Conservation (phyloP, 2,797 vertebrate species). For the Microctenopoma lineatum region DNA sequence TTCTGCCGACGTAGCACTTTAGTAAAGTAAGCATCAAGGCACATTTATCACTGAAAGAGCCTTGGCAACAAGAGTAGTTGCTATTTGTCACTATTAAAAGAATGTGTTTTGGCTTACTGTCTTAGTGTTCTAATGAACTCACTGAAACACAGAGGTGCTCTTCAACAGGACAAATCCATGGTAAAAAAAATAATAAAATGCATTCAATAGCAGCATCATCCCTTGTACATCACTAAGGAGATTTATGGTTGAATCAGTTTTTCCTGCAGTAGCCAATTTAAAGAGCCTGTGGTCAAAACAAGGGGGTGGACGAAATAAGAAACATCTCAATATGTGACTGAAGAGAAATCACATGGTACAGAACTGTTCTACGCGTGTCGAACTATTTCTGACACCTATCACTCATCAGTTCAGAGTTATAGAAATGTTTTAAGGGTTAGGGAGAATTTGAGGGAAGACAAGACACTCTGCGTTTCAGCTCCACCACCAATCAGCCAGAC, state of each 20-base stretch:
- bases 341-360: background rate
- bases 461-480: slow-evolving; percentile 7
- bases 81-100: slow-evolving; percentile 75
- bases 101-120: slow-evolving; percentile 56
- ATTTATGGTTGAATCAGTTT: slow-evolving; percentile 7
- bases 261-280: background rate
- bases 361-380: background rate
- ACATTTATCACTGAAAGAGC: slow-evolving; percentile 72
- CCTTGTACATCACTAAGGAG: slow-evolving; percentile 2
- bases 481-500: slow-evolving; percentile 14
- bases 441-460: background rate
- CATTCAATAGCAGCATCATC: slow-evolving; percentile 16
- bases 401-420: background rate
- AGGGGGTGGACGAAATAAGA: background rate
- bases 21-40: slow-evolving; percentile 49
- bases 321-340: background rate
- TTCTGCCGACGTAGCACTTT: slow-evolving; percentile 64
- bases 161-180: slow-evolving; percentile 24
- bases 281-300: background rate
- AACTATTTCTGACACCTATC: background rate
- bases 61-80: slow-evolving; percentile 48
- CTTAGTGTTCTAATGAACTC: slow-evolving; percentile 54
- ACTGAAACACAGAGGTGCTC: slow-evolving; percentile 46
- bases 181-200: slow-evolving; percentile 12
- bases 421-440: background rate